phyloP scores from a whole-genome alignment of 2,888 invertebrate genomes.

The Eugnorisma glareosa region DNA sequence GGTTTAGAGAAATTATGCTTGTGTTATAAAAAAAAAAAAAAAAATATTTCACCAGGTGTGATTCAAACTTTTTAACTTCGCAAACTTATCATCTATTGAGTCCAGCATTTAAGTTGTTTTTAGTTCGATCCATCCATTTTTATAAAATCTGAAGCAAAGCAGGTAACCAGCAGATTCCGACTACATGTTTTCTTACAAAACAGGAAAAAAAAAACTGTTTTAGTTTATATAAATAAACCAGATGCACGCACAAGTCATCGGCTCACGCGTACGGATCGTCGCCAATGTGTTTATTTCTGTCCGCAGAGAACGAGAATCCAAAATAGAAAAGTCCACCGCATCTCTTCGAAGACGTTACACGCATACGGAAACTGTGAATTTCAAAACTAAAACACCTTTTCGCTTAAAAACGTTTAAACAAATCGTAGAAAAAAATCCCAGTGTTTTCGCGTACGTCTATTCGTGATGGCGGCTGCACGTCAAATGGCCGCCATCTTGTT shows the following conservation, averaged over 20 bases:
- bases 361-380: slow-evolving; percentile 75
- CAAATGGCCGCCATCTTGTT: slow-evolving; percentile 85
- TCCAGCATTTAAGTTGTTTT: neutral
- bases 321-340: slow-evolving; percentile 89
- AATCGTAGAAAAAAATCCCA: slow-evolving; percentile 30
- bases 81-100: neutral
- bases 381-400: slow-evolving; percentile 67
- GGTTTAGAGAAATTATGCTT: neutral
- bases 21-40: neutral
- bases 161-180: neutral
- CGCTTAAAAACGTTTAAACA: slow-evolving; percentile 53
- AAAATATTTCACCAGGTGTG: neutral
- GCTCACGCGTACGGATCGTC: slow-evolving; percentile 77
- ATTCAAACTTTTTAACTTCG: neutral
- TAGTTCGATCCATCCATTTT: neutral
- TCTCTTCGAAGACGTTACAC: slow-evolving; percentile 82
- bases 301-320: slow-evolving; percentile 79
- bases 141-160: neutral
- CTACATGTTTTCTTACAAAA: slow-evolving; percentile 20
- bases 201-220: slow-evolving; percentile 56
- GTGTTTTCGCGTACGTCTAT: slow-evolving; percentile 68
- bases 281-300: slow-evolving; percentile 88
- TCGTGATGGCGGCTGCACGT: slow-evolving; percentile 74
- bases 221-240: slow-evolving; percentile 72
- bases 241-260: slow-evolving; percentile 75